phyloP scores from a whole-genome alignment of 2,888 invertebrate species.

The Cylindroiulus punctatus region DNA sequence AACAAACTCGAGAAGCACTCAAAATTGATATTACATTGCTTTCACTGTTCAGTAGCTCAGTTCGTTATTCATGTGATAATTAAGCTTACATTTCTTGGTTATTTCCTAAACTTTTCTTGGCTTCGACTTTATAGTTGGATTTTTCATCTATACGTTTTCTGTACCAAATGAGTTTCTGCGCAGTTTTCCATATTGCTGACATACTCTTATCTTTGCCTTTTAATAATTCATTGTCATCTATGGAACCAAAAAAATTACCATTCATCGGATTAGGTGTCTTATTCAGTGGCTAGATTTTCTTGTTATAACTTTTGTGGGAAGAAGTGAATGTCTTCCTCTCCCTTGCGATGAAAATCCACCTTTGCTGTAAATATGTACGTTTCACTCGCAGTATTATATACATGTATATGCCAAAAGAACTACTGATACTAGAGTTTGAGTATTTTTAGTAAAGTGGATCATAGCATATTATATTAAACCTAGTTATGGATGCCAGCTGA shows the following conservation, averaged over 20 bases:
- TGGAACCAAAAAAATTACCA: neutral
- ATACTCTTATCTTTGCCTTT: neutral
- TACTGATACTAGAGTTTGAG: neutral
- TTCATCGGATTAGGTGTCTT: neutral
- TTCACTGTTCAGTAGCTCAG: neutral
- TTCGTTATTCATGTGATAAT: neutral
- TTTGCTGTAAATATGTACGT: conserved; percentile 1
- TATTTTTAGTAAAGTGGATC: neutral
- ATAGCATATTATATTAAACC: neutral
- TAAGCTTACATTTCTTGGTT: neutral
- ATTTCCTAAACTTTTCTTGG: neutral
- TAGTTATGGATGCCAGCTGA: neutral
- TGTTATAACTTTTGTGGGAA: neutral
- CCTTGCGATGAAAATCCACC: neutral
- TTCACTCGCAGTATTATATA: neutral
- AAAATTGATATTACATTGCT: neutral
- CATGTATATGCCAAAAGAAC: neutral
- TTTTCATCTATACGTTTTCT: too few species aligned
- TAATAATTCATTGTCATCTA: neutral
- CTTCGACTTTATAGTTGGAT: too few species aligned
- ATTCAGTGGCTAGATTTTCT: neutral
- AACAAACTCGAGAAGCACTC: neutral
- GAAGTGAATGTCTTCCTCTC: neutral
- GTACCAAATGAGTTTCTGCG: neutral
- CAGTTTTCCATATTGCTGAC: neutral